Base-by-base conservation (phyloP, 2,888 invertebrate genomes). In the Zaprionus lineosus region DNA sequence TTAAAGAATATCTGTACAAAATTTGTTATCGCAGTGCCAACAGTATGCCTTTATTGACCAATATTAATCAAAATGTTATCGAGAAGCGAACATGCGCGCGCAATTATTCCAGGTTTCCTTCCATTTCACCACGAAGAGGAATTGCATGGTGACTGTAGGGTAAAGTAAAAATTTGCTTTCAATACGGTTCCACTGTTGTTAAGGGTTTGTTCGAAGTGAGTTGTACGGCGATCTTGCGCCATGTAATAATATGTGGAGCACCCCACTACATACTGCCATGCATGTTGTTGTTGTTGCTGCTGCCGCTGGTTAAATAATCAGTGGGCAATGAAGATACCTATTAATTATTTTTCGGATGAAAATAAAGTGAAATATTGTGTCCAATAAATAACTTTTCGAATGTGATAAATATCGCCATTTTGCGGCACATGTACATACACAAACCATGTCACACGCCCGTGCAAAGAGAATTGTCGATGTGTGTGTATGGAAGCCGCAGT, bases 201-300 rank as follows among this genome's bases (percentile, higher is more conserved):
- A 87, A 89, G 89, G 89, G 89, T 89, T 88, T 83, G 88, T 88
- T 88, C 85, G 85, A 89, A 88, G 89, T 89, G 89, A 89, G 89
- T 89, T 83, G 69, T 16, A 26, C 65, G 60, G 57, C 28, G 26
- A 57, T 59, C n/a, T 66, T 59, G 16, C 43, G 69, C 50, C 53
- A 14, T 64, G 41, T 39, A 19, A 16, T 31, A 37, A 52, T 65
- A 56, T 75, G 18, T 62, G 72, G 66, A 72, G 70, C 73, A 62
- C 52, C 55, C 58, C 60, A 12, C 12, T 41, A 5, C 24, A 43
- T 41, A 19, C 40, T 36, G 43, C 24, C 41, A 31, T 44, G 55
- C 36, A 46, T n/a, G 8, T n/a, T 24, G 31, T 39, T 24, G 24
- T 24, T n/a, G n/a, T n/a, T 59, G 31, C 57, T 44, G 52, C 56